These are phyloP conservation scores for Micronycteris hirsuta DNA, from an alignment of 2,113 vertebrate species.

Conservation along the genomic window DNA sequence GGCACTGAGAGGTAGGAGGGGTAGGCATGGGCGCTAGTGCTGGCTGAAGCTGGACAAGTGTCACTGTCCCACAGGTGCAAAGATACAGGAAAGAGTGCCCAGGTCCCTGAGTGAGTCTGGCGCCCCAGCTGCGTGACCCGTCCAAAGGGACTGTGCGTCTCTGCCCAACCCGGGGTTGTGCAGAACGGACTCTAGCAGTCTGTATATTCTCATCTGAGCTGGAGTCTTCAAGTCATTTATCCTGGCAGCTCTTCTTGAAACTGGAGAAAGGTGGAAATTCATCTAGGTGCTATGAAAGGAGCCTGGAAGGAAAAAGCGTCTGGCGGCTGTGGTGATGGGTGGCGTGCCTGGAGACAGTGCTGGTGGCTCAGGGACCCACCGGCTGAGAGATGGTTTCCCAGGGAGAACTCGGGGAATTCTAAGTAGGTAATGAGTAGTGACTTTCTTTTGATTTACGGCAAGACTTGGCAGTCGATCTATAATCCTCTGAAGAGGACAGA, in stretches of 20 bases:
- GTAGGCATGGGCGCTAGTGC: neutral
- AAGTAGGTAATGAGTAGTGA: constrained; percentile 85
- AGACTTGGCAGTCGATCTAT: constrained; percentile 78
- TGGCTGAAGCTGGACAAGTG: neutral
- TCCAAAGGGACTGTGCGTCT: neutral
- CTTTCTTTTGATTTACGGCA: constrained; percentile 85
- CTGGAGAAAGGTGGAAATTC: constrained; percentile 64
- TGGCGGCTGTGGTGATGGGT: constrained; percentile 61
- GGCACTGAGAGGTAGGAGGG: neutral
- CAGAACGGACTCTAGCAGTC: neutral
- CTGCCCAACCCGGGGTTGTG: neutral
- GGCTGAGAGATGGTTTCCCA: constrained; percentile 81
- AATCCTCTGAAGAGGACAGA: constrained; percentile 79
- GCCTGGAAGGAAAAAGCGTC: constrained; percentile 37
- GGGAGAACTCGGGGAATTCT: constrained; percentile 81
- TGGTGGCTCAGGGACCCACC: constrained; percentile 87
- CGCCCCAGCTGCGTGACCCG: rapidly evolving
- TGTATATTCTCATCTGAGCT: neutral
- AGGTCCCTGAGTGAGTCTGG: neutral
- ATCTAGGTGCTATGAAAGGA: constrained; percentile 61
- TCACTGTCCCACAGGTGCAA: neutral
- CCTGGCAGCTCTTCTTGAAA: constrained; percentile 66
- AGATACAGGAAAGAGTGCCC: neutral
- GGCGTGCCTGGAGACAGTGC: constrained; percentile 76
- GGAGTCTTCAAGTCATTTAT: constrained; percentile 64